These are phyloP conservation scores for Lithodes maja DNA, from an alignment of 2,888 invertebrate genomes.

Conservation along the genomic window DNA sequence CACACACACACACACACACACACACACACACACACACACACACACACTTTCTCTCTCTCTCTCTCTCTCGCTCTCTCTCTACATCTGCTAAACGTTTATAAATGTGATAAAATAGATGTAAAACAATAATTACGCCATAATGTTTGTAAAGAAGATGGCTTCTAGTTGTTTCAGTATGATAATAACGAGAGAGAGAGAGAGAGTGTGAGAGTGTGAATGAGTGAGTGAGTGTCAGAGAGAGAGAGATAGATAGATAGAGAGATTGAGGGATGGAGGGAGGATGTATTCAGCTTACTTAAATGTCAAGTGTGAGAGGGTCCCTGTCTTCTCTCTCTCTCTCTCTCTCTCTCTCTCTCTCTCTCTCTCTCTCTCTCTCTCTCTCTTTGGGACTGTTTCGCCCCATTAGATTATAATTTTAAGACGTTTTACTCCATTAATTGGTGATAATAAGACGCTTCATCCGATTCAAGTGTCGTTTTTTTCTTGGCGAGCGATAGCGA, in stretches of 20 bases:
- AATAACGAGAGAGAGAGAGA: conserved; percentile 22
- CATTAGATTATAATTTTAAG: neutral
- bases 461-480: too few species aligned
- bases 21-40: too few species aligned
- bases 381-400: neutral
- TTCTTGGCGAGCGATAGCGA: too few species aligned
- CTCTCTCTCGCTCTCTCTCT: too few species aligned
- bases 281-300: neutral
- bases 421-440: too few species aligned
- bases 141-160: too few species aligned
- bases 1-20: too few species aligned
- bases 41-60: too few species aligned
- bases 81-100: too few species aligned
- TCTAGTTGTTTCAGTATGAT: neutral
- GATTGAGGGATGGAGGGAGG: neutral
- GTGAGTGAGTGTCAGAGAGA: neutral
- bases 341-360: neutral
- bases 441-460: too few species aligned
- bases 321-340: neutral
- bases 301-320: conserved; percentile 26
- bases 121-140: too few species aligned
- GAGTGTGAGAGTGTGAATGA: neutral
- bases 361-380: neutral
- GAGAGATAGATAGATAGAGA: neutral
- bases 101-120: too few species aligned